Conservation (phyloP, 2,113 vertebrate species). For the Rhinichthys klamathensis region DNA sequence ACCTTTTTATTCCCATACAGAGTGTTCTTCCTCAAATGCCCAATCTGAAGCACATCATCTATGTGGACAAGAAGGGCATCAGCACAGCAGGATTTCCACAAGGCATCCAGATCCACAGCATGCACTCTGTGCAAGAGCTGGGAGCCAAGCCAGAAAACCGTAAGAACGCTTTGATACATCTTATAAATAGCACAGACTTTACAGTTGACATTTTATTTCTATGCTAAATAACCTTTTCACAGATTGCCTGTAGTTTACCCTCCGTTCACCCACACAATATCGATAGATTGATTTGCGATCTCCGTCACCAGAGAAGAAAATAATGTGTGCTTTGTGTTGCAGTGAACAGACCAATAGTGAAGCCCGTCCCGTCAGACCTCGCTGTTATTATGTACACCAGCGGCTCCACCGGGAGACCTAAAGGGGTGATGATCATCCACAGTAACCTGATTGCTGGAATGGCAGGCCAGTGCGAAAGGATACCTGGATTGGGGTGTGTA, state of each 20-base stretch:
- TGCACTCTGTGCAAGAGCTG: constrained; percentile 87
- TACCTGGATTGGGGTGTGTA: constrained; percentile 92
- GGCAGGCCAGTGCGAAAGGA: constrained; percentile 96
- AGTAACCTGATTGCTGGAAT: constrained; percentile 95
- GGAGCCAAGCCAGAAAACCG: constrained; percentile 88
- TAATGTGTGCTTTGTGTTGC: constrained; percentile 53
- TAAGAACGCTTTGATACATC: constrained; percentile 70
- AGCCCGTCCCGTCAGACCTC: constrained; percentile 85
- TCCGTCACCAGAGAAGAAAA: neutral
- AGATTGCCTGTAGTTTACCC: neutral
- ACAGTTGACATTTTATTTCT: constrained; percentile 14
- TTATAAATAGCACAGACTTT: neutral
- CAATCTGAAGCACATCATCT: constrained; percentile 91
- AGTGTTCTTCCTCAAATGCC: constrained; percentile 79
- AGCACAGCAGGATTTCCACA: constrained; percentile 85
- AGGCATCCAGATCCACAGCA: constrained; percentile 84
- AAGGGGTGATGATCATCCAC: constrained; percentile 96
- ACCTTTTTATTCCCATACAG: constrained; percentile 65
- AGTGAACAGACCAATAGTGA: constrained; percentile 78
- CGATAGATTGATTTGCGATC: neutral
- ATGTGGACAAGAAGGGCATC: constrained; percentile 86
- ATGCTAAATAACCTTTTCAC: constrained; percentile 1
- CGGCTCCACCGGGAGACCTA: constrained; percentile 94
- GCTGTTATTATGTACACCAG: constrained; percentile 99
- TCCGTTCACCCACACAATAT: neutral